A percentile compares a stretch with the other conserved stretches of the same genome.
These are phyloP conservation scores for Naja naja DNA, from an alignment of 2,113 vertebrate species.

Conservation along the genomic window DNA sequence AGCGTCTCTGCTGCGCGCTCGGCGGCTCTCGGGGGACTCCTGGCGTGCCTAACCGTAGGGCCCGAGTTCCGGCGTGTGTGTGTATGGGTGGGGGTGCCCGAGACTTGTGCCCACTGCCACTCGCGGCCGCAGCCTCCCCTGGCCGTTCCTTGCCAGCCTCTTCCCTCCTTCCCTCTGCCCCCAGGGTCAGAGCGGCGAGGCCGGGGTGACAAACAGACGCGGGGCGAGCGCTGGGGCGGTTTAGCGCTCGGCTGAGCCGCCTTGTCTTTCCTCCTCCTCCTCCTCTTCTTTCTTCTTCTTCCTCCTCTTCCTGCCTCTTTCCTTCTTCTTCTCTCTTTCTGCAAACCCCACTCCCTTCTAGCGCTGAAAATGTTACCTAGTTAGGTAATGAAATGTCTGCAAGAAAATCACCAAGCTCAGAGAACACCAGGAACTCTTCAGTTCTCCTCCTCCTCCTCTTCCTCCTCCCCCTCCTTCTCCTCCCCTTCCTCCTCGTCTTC, in stretches of 20 bases:
- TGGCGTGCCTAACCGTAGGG: neutral
- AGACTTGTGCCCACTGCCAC: neutral
- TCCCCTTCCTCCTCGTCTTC: too few species aligned
- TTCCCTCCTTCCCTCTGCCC: neutral
- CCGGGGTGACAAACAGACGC: neutral
- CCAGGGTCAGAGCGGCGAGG: neutral
- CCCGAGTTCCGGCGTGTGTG: too few species aligned
- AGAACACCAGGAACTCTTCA: too few species aligned
- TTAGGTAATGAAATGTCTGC: too few species aligned
- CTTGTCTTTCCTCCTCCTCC: neutral
- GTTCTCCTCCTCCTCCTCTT: neutral
- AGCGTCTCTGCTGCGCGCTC: neutral
- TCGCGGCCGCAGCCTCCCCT: neutral
- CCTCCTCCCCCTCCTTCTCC: too few species aligned
- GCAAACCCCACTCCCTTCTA: too few species aligned
- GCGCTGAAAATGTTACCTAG: too few species aligned
- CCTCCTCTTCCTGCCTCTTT: neutral
- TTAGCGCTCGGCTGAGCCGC: neutral
- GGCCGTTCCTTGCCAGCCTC: neutral
- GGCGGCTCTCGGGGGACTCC: constrained; percentile 5
- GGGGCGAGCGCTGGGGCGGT: neutral
- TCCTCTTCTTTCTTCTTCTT: fast-evolving
- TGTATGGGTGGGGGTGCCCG: fast-evolving
- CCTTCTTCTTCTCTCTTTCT: neutral
- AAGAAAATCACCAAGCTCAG: too few species aligned